Conservation (phyloP, 2,113 vertebrate species). For the Camelus dromedarius region DNA sequence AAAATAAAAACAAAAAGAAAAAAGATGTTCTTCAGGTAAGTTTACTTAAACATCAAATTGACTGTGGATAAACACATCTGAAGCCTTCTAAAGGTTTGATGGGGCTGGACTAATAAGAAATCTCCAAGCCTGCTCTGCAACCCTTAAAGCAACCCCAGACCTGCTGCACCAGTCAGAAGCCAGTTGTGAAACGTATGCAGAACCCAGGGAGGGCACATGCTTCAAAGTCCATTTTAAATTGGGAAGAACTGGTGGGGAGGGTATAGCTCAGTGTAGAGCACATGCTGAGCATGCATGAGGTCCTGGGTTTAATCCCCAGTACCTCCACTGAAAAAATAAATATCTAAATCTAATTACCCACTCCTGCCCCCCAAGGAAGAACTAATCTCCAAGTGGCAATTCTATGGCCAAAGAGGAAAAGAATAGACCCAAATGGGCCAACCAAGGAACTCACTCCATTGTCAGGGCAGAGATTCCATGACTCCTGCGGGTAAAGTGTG, state of each 20-base stretch:
- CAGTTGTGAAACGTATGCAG: not conserved
- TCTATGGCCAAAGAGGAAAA: constrained; percentile 45
- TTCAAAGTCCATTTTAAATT: constrained; percentile 4
- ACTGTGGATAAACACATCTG: not conserved
- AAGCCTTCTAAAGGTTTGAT: not conserved
- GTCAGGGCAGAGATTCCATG: not conserved
- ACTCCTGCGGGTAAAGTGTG: not conserved
- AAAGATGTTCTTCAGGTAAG: not conserved
- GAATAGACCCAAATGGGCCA: not conserved
- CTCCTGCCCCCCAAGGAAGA: not conserved
- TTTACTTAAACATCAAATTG: not conserved
- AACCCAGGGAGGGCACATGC: not conserved
- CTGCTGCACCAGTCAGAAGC: not conserved
- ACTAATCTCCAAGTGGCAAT: not conserved
- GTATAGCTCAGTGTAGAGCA: no score
- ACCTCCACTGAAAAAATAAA: no score
- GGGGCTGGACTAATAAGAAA: not conserved
- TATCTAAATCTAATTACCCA: no score
- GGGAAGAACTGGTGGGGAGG: no score
- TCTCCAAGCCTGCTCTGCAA: not conserved
- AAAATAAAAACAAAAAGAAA: not conserved
- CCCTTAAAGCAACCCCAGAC: not conserved
- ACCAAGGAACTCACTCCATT: not conserved
- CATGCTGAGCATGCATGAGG: no score
- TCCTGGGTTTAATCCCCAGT: no score